Percentiles rank a stretch among this genome's conserved stretches.
phyloP scores from a whole-genome alignment of 2,888 invertebrate genomes.

The Phaedon cochleariae region DNA sequence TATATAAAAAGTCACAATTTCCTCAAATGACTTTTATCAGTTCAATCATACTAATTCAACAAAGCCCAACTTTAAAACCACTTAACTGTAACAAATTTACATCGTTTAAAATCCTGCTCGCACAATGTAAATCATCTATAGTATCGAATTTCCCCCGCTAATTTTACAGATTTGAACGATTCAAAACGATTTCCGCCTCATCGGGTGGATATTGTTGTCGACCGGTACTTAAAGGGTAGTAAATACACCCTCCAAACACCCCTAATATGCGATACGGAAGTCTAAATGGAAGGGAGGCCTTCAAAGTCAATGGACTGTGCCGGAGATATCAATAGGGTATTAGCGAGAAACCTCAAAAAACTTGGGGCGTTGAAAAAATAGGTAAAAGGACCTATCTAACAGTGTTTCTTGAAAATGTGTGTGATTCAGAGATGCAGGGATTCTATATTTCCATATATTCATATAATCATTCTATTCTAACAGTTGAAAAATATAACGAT shows the following conservation, averaged over 20 bases:
- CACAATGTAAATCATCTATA: neutral
- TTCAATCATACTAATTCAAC: neutral
- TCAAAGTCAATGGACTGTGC: neutral
- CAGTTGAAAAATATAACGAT: too few species aligned
- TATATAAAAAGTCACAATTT: too few species aligned
- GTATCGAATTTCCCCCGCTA: neutral
- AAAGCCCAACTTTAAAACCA: neutral
- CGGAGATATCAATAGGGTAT: constrained; percentile 30
- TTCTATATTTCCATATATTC: too few species aligned
- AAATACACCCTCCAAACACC: constrained; percentile 14
- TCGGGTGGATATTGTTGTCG: constrained; percentile 3
- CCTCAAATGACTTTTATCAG: neutral
- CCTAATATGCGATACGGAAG: constrained; percentile 6
- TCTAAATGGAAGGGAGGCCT: constrained; percentile 1
- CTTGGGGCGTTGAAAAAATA: too few species aligned
- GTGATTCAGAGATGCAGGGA: too few species aligned
- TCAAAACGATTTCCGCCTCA: constrained; percentile 14
- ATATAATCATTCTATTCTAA: too few species aligned
- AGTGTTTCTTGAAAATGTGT: too few species aligned
- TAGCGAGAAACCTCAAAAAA: too few species aligned
- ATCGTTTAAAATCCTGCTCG: neutral
- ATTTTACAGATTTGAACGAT: constrained; percentile 11
- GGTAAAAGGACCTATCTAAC: too few species aligned
- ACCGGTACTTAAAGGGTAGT: constrained; percentile 11
- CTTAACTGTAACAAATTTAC: neutral